Evolutionary conservation across 2,113 vertebrate genomes (phyloP).

Genomic region (Camarhynchus parvulus): DNA sequence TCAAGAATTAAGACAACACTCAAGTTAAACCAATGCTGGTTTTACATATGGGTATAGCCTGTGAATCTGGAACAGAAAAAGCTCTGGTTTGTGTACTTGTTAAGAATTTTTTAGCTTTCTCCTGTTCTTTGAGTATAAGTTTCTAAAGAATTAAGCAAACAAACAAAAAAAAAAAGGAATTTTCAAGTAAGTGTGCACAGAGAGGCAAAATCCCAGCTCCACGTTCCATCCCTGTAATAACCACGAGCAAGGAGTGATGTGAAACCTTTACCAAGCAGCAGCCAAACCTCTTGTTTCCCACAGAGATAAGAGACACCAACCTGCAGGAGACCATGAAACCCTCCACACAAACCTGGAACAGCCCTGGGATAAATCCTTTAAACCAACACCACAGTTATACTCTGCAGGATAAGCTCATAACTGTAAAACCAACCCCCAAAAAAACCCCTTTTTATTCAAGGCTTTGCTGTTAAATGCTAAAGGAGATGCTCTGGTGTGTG

Average conservation of each 20-base stretch:
- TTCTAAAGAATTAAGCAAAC: neutral
- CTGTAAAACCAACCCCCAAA: neutral
- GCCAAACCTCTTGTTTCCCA: neutral
- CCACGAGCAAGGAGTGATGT: accelerated
- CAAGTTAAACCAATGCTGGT: neutral
- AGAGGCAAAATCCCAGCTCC: neutral
- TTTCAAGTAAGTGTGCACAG: too few species aligned
- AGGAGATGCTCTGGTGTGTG: neutral
- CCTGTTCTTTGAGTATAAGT: neutral
- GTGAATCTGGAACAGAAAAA: neutral
- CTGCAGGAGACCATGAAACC: neutral
- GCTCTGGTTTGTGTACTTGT: neutral
- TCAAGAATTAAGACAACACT: neutral
- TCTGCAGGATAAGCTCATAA: neutral
- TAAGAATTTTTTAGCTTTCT: neutral
- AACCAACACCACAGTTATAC: accelerated
- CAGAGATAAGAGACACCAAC: accelerated
- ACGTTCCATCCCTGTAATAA: neutral
- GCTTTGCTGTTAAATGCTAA: neutral
- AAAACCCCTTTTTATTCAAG: neutral
- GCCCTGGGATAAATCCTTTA: accelerated
- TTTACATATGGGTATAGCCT: accelerated
- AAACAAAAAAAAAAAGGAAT: neutral
- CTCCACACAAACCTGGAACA: neutral
- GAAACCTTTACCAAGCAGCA: neutral